Conservation (phyloP, 2,113 vertebrate genomes). For the Chloropsis cyanopogon region DNA sequence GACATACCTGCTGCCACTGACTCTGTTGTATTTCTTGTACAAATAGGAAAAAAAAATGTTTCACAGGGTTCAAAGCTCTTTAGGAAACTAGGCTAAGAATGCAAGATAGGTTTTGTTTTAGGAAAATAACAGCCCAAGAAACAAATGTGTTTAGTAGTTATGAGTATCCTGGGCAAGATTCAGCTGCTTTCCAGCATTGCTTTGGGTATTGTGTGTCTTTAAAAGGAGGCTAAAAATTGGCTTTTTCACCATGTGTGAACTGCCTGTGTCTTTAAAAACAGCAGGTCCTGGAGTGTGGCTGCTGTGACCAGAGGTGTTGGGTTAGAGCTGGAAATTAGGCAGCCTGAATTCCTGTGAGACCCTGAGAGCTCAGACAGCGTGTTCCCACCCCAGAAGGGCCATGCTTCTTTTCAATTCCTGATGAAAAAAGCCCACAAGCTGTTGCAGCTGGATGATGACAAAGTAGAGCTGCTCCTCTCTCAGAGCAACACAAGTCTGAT, state of each 20-base stretch:
- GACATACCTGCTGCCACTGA: neutral
- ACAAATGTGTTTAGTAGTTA: neutral
- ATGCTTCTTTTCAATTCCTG: neutral
- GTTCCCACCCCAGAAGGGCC: neutral
- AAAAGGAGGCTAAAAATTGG: neutral
- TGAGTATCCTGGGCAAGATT: neutral
- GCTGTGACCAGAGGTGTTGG: neutral
- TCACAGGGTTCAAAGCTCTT: neutral
- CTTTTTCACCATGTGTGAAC: neutral
- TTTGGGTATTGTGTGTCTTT: neutral
- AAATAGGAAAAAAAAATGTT: neutral
- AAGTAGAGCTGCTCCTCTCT: neutral
- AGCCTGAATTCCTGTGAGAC: neutral
- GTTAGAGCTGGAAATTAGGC: neutral
- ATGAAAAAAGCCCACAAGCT: neutral
- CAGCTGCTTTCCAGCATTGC: neutral
- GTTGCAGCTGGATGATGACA: neutral
- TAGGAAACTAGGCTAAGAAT: neutral
- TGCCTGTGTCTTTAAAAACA: neutral
- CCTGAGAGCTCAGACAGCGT: fast-evolving
- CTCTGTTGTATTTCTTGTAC: neutral
- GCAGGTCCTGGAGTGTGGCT: fast-evolving
- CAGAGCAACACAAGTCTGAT: neutral
- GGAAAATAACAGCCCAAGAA: neutral
- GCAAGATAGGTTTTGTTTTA: neutral